Conservation (phyloP, 2,113 vertebrate species). For the Cnemophilus loriae region DNA sequence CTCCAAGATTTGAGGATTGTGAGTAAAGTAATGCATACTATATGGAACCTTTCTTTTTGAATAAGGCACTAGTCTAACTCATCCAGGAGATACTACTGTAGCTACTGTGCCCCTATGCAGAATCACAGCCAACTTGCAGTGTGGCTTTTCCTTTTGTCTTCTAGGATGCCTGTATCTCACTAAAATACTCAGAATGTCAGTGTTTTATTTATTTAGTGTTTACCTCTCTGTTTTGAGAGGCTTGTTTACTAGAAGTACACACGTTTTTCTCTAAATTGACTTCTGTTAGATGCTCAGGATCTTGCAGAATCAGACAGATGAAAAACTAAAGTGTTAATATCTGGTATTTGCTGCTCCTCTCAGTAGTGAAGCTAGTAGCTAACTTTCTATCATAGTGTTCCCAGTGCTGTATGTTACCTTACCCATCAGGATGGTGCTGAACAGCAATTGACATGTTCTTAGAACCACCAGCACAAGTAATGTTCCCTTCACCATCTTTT, state of each 20-base stretch:
- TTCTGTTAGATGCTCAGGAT: not conserved
- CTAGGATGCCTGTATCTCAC: not conserved
- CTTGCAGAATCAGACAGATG: not conserved
- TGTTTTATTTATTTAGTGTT: not conserved
- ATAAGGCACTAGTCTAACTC: not conserved
- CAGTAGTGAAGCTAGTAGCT: not conserved
- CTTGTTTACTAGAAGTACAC: not conserved
- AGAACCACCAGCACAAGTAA: not conserved
- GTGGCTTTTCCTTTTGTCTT: not conserved
- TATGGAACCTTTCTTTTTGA: not conserved
- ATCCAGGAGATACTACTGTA: not conserved
- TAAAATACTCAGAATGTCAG: not conserved
- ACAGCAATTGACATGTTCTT: fast-evolving
- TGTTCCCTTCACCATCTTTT: not conserved
- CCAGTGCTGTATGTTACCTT: not conserved
- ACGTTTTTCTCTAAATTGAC: not conserved
- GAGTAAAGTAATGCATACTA: not conserved
- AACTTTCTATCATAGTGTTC: not conserved
- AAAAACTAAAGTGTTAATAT: not conserved
- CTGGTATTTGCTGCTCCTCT: not conserved
- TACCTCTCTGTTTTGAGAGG: not conserved
- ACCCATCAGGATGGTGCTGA: not conserved
- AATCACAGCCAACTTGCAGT: not conserved
- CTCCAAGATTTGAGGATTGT: not conserved
- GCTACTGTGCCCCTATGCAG: not conserved